Evolutionary conservation across 2,888 invertebrate species (phyloP), one percentile per base, ranked within the genome.

Genomic region (Branchellion lobata): DNA sequence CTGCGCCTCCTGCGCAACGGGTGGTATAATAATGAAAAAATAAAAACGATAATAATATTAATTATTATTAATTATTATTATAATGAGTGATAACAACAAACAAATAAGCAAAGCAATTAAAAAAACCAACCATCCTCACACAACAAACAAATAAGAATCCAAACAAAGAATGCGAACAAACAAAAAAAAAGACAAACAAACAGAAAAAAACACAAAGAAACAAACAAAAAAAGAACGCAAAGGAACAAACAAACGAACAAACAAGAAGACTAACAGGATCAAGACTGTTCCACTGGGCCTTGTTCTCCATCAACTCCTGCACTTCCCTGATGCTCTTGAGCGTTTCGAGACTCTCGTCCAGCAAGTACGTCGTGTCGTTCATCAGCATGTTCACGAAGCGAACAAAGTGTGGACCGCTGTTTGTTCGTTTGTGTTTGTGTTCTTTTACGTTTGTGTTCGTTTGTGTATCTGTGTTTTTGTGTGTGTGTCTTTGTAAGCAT

Each of bases 301-400:
- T 89, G 85, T 92, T 92, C 75, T 92, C 91, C 90, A 93, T 92
- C 74, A 93, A 88, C 83, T 92, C 94, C 87, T 97, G 98, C 29
- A 95, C 92, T 84, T 91, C 91, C 83, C 91, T 90, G 82, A 91
- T 91, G 78, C 90, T 85, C 84, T 90, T 91, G 83, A 98, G 90
- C 85, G 94, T 94, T 89, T 96, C 93, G 77, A 96, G 88, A 86
- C 96, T 96, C 88, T 99, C 99, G 87, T 99, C 99, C 83, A 97
- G 90, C 81, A 97, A 90, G 89, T 96, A 97, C 78, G 96, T 97
- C 31, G 96, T 97, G 88, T 97, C 97, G 86, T 97, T 97, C 94
- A 97, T 97, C 83, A 97, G 88, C 96, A 97, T 94, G 88, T 97
- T 97, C 83, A 96, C 92, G 87, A 97, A 97, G 85, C 95, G 94